phyloP scores from a whole-genome alignment of 2,797 vertebrate species.

The Kryptolebias ocellatus region DNA sequence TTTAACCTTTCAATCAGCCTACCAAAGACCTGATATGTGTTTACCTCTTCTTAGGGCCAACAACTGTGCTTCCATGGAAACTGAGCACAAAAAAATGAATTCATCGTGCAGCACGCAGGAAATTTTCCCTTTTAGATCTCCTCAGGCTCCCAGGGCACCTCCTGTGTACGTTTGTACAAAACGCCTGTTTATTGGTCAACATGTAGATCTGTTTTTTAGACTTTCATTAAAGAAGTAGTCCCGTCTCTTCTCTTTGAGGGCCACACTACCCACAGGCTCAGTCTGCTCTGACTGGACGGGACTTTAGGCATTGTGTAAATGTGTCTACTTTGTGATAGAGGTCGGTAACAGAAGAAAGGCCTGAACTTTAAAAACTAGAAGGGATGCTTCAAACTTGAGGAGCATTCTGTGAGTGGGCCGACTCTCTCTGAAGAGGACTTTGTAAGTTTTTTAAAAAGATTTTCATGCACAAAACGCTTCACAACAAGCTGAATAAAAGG shows the following conservation, averaged over 20 bases:
- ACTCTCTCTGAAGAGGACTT: neutral
- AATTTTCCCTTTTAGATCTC: too few species aligned
- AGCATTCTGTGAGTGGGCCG: neutral
- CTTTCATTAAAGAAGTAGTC: too few species aligned
- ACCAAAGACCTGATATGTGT: neutral
- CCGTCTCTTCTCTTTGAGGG: too few species aligned
- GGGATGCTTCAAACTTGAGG: neutral
- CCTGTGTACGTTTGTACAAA: too few species aligned
- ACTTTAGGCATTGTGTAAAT: too few species aligned
- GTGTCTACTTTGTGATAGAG: too few species aligned
- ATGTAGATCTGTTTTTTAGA: too few species aligned
- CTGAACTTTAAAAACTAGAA: neutral
- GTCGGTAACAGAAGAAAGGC: too few species aligned
- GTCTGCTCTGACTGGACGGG: too few species aligned
- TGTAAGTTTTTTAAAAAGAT: slow-evolving; percentile 3
- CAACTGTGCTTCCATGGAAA: neutral
- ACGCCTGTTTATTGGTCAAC: too few species aligned
- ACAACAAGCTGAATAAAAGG: neutral
- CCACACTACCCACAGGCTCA: too few species aligned
- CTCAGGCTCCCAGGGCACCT: too few species aligned
- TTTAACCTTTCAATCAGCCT: neutral
- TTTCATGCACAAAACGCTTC: neutral
- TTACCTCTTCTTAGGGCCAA: neutral
- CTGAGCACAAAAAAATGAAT: neutral
- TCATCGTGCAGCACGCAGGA: neutral